Base-by-base conservation (phyloP, 2,888 invertebrate species). In the Apodemia duryi region DNA sequence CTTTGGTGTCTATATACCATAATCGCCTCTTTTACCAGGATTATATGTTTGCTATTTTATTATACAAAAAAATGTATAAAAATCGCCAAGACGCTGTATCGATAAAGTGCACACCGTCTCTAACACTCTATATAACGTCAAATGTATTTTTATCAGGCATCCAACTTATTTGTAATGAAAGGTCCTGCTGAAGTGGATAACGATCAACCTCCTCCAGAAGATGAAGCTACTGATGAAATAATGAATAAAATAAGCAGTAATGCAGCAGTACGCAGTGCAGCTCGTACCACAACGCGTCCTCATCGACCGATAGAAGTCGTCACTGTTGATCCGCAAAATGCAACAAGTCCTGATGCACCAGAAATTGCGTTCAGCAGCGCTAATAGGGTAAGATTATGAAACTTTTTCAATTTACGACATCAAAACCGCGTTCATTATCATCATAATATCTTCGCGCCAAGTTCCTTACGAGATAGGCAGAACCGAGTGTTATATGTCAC, bases 291-390 rank as follows among this genome's bases (percentile, higher is more conserved):
- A 32, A 84, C 81, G 10, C 75, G 82, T 28, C 77, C 82, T 0
- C 81, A 79, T 61, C 77, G 90, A 64, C 93, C 89, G 61, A 94
- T 94, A 68, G 94, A 94, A 71, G 93, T 94, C 10, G 93, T 94
- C 51, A 92, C 94, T 21, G 84, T 94, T 54, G 94, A 93, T 67
- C 93, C 94, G 0, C 88, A 91, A 62, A 79, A 86, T 0, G 77
- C 81, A 29, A 72, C 78, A 67, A 88, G 85, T 61, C 86, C 90
- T 1, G 92, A 92, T 68, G 93, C 89, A 9, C 93, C 93, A 0
- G 94, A 94, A 71, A 88, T 92, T 0, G 94, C 94, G 0, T 94
- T 93, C 68, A 94, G 93, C 71, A 93, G 91, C 72, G 93, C 94
- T 52, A 95, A 94, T 71, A 92, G 96, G 71, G 94, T 94, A 81